Evolutionary conservation across 2,113 vertebrate genomes (phyloP), one percentile per base, ranked within the genome.

Genomic region (Connochaetes taurinus): DNA sequence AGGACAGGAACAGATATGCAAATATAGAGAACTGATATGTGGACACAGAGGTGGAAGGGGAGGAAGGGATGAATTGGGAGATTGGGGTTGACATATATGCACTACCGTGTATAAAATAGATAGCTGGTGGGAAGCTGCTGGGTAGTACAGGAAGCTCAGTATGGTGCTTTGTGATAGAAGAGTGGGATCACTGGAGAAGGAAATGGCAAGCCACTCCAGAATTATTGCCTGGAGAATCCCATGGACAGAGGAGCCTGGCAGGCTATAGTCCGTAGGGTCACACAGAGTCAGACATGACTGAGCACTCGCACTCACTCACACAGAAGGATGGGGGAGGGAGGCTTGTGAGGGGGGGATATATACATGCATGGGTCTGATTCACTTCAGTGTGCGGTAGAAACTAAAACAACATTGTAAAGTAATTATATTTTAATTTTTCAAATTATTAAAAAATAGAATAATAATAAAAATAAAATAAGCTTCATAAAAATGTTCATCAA

Each of bases 61-160:
- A 76, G 71, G 71, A 76, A 76, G 71, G 40, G 40, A 27, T 14
- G 71, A 43, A 43, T 2, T 43, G 23, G 40, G 71, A 76, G 71
- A 27, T 27, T 14, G 23, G 36, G 40, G 27, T 14, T 76, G 36
- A 43, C 36, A 27, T 76, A 5, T 5, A 43, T 27, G 36, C 71
- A 7, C 36, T 25, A 7, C 11, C 21, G 0, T 76, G 36, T 43
- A 6, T 43, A 43, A 76, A 43, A 76, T 0, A 43, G 71, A 7
- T 27, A 14, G 12, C 71, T 43, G 27, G 23, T 43, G 36, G 36
- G 36, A 76, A 74, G 71, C 36, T 76, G 36, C 36, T 14, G 23
- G 40, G 40, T 27, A 76, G 71, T 25, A 27, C 12, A 14, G 71
- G 36, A 7, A 43, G 36, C 12, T 43, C 36, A 76, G 12, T 5